Evolutionary conservation across 2,888 invertebrate species (phyloP).

Genomic region (Rugalucina vietnamica): DNA sequence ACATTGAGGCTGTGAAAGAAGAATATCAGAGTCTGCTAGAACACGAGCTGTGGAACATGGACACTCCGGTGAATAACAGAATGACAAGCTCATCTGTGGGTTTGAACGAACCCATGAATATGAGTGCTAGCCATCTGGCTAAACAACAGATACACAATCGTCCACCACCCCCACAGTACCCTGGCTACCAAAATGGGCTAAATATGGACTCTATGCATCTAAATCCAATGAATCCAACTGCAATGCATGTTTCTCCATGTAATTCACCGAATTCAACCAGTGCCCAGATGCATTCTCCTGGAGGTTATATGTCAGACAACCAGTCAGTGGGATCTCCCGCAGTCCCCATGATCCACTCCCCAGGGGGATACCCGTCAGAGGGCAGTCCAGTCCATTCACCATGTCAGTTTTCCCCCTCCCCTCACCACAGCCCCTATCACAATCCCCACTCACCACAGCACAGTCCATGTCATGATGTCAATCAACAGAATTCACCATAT

Average conservation of each 20-base stretch:
- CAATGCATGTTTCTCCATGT: constrained; percentile 48
- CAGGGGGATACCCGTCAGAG: constrained; percentile 48
- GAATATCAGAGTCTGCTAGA: background rate
- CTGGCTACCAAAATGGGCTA: constrained; percentile 40
- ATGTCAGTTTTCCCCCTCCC: constrained; percentile 61
- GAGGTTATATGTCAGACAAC: constrained; percentile 55
- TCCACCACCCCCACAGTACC: constrained; percentile 60
- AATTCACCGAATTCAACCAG: constrained; percentile 30
- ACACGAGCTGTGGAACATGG: constrained; percentile 32
- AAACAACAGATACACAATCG: constrained; percentile 29
- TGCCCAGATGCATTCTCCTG: constrained; percentile 52
- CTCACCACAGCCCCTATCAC: constrained; percentile 57
- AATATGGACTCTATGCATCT: constrained; percentile 12
- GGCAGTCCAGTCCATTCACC: constrained; percentile 55
- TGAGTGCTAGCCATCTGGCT: constrained; percentile 48
- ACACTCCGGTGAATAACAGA: constrained; percentile 21
- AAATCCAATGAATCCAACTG: background rate
- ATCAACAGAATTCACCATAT: constrained; percentile 26
- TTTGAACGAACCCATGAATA: constrained; percentile 59
- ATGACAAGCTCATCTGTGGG: constrained; percentile 26
- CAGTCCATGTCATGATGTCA: constrained; percentile 35
- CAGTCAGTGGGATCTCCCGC: constrained; percentile 3
- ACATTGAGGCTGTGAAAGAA: constrained; percentile 23
- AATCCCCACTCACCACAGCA: constrained; percentile 33
- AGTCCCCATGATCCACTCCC: constrained; percentile 43